phyloP scores from a whole-genome alignment of 2,888 invertebrate genomes.

The Oxyteleia sp. region DNA sequence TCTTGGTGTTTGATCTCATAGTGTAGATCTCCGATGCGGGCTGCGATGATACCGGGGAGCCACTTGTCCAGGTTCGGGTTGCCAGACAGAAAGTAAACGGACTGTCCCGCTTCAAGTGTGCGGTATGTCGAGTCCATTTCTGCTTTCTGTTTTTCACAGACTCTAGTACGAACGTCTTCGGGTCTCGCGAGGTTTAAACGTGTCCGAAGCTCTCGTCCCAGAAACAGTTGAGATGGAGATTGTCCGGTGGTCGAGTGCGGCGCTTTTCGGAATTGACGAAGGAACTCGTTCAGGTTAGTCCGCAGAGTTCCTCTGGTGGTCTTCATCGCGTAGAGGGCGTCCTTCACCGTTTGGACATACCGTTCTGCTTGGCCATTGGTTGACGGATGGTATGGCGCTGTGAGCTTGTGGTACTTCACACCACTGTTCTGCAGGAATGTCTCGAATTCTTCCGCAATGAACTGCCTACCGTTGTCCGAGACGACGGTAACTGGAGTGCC shows the following conservation, averaged over 20 bases:
- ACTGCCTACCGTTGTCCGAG: slow-evolving; percentile 5
- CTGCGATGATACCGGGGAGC: slow-evolving; percentile 21
- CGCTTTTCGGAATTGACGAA: slow-evolving; percentile 49
- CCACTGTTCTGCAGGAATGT: slow-evolving; percentile 25
- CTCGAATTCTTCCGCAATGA: slow-evolving; percentile 52
- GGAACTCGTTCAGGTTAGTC: slow-evolving; percentile 28
- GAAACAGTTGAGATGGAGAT: slow-evolving; percentile 74
- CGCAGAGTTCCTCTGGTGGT: slow-evolving; percentile 3
- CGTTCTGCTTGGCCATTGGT: slow-evolving; percentile 52
- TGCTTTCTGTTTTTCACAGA: slow-evolving; percentile 14
- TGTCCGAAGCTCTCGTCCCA: slow-evolving; percentile 67
- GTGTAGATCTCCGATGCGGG: slow-evolving; percentile 33
- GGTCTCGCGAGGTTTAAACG: slow-evolving; percentile 3
- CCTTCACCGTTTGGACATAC: slow-evolving; percentile 44
- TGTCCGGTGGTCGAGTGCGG: not conserved
- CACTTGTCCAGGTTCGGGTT: slow-evolving; percentile 44
- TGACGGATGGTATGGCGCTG: slow-evolving; percentile 39
- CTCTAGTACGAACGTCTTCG: not conserved
- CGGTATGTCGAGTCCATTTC: slow-evolving; percentile 11
- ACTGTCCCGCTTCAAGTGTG: slow-evolving; percentile 6
- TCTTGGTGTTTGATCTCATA: slow-evolving; percentile 14
- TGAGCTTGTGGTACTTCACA: not conserved
- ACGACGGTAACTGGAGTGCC: slow-evolving; percentile 49
- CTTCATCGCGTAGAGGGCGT: slow-evolving; percentile 23
- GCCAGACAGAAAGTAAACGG: slow-evolving; percentile 35